A percentile compares a stretch with the other conserved stretches of the same genome.
These are phyloP conservation scores for Pristionchus arcanus DNA, from an alignment of 2,888 invertebrate species.

Conservation along the genomic window DNA sequence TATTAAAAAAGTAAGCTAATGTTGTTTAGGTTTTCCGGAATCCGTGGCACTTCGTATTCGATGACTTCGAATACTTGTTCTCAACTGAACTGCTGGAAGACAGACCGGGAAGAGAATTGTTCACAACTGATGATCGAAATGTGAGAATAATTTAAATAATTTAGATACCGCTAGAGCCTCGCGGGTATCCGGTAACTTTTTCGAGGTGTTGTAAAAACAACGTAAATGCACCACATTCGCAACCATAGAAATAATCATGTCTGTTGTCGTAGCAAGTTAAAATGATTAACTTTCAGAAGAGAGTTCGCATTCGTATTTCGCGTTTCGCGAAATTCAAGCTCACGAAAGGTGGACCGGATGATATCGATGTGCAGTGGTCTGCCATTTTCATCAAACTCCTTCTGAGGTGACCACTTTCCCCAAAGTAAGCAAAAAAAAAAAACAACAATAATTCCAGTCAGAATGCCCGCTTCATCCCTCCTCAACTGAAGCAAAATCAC, in stretches of 20 bases:
- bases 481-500: not conserved
- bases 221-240: not conserved
- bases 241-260: too few species aligned
- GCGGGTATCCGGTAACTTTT: not conserved
- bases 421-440: not conserved
- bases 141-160: not conserved
- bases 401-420: not conserved
- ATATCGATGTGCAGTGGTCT: not conserved
- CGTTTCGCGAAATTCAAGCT: not conserved
- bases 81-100: not conserved
- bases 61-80: not conserved
- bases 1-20: not conserved
- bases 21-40: not conserved
- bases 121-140: not conserved
- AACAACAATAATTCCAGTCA: not conserved
- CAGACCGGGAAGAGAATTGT: not conserved
- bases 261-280: not conserved
- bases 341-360: not conserved
- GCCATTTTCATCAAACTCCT: not conserved
- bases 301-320: not conserved
- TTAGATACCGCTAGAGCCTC: not conserved
- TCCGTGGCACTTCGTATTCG: not conserved
- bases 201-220: not conserved
- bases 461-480: constrained; percentile 14
- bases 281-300: not conserved